Evolutionary conservation across 2,797 vertebrate species (phyloP), one percentile per base, ranked within the genome.

Genomic region (Iguana delicatissima): DNA sequence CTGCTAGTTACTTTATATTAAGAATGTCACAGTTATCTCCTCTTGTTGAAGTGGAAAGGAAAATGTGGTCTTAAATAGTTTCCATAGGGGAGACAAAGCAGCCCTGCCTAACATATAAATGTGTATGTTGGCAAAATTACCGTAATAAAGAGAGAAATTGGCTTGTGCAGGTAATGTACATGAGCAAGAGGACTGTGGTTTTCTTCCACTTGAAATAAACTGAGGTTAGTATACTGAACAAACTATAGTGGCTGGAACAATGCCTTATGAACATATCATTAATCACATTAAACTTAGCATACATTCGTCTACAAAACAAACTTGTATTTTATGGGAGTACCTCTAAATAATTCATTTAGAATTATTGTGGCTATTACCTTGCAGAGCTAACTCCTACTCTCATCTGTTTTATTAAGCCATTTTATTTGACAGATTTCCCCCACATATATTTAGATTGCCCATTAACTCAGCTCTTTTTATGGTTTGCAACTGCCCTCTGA

Each of bases 401-500:
- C 62, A 52, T 76, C 38, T 76, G 14, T 62, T 89, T 83, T 62
- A 74, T 89, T 83, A 35, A 46, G 38, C 46, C 38, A 73, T n/a
- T 59, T 74, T 76, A 50, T 76, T 69, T 82, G 67, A 73, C 55
- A 83, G 24, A n/a, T 46, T 52, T 88, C 72, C 20, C 29, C 26
- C 62, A 82, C 6, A 32, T 81, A 42, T 62, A 13, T 76, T 38
- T 55, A 52, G 42, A 46, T 67, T 80, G 64, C 12, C 62, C n/a
- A 9, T 67, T 38, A 88, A 69, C 57, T 64, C 59, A 64, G 42
- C 16, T 88, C 87, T 46, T 55, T 83, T 83, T 89, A 59, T 62
- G 18, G 18, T 76, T 83, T 83, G 26, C 69, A 89, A 46, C n/a
- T 73, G 38, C 16, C 22, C 35, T 83, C 55, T 89, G 35, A 10